Evolutionary conservation across 2,888 invertebrate genomes (phyloP).

Genomic region (Girardia tigrina): DNA sequence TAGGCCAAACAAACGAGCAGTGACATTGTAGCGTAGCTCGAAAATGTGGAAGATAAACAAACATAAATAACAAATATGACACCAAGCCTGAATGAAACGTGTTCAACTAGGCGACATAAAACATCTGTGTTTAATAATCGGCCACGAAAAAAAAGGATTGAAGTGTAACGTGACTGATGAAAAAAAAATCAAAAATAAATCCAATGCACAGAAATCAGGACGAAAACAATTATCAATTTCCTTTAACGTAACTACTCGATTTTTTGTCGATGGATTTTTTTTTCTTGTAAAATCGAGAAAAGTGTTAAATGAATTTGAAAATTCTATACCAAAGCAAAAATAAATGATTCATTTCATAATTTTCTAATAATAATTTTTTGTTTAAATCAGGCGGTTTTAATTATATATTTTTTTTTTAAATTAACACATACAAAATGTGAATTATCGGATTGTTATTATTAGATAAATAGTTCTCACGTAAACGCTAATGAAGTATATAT

Average conservation of each 20-base stretch:
- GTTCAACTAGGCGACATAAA: conserved; percentile 23
- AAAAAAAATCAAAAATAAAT: too few relatives aligned
- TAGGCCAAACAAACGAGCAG: conserved; percentile 17
- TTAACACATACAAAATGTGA: not conserved
- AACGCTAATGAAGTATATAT: too few relatives aligned
- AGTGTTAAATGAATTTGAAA: not conserved
- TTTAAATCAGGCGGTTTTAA: conserved; percentile 2
- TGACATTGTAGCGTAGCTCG: conserved; percentile 23
- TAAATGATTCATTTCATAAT: conserved; percentile 23
- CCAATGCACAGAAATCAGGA: conserved; percentile 23
- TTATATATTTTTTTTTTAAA: not conserved
- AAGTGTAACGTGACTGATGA: conserved; percentile 23
- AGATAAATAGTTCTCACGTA: conserved; percentile 19
- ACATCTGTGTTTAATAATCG: conserved; percentile 17
- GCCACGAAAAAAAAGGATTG: conserved; percentile 23
- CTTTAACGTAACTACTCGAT: not conserved
- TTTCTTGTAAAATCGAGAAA: not conserved
- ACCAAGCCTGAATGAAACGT: conserved; percentile 23
- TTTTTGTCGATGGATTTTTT: conserved; percentile 6
- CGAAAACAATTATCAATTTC: not conserved
- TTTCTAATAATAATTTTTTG: not conserved
- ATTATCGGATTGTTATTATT: conserved; percentile 23
- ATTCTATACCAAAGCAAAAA: too few relatives aligned
- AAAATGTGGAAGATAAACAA: conserved; percentile 23
- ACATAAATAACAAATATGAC: conserved; percentile 23